Percentiles rank a stretch among this genome's conserved stretches.
phyloP scores from a whole-genome alignment of 35 echinoderm and acorn worm species.

The Eucidaris tribuloides region DNA sequence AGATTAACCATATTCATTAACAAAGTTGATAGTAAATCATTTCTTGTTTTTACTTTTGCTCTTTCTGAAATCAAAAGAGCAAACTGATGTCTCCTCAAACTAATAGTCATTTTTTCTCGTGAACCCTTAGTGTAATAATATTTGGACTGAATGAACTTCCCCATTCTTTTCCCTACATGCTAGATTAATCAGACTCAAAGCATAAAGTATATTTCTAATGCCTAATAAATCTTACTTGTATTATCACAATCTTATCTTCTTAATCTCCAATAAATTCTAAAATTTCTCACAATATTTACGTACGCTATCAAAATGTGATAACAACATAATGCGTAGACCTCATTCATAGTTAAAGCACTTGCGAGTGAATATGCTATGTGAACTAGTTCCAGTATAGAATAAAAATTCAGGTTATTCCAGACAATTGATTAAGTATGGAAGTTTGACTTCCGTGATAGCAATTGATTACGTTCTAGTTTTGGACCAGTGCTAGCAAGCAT shows the following conservation, averaged over 20 bases:
- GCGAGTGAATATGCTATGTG: background rate
- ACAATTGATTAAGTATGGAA: background rate
- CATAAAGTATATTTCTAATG: too few species aligned
- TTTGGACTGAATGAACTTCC: background rate
- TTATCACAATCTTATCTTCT: too few species aligned
- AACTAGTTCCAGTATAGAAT: background rate
- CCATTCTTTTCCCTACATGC: background rate
- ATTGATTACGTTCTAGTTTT: background rate
- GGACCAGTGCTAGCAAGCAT: background rate
- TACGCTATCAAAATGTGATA: background rate
- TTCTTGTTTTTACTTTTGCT: background rate
- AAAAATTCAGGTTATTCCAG: background rate
- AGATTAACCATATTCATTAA: background rate
- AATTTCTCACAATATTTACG: background rate
- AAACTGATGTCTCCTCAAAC: too few species aligned
- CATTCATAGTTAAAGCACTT: background rate
- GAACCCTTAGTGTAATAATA: background rate
- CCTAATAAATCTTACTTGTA: too few species aligned
- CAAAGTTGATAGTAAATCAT: background rate
- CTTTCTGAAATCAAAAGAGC: background rate
- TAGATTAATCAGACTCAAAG: background rate
- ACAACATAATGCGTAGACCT: background rate
- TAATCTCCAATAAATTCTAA: background rate
- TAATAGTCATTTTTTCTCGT: background rate
- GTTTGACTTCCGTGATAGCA: background rate